Conservation (phyloP, 2,113 vertebrate genomes). For the Phylloscopus trochilus region DNA sequence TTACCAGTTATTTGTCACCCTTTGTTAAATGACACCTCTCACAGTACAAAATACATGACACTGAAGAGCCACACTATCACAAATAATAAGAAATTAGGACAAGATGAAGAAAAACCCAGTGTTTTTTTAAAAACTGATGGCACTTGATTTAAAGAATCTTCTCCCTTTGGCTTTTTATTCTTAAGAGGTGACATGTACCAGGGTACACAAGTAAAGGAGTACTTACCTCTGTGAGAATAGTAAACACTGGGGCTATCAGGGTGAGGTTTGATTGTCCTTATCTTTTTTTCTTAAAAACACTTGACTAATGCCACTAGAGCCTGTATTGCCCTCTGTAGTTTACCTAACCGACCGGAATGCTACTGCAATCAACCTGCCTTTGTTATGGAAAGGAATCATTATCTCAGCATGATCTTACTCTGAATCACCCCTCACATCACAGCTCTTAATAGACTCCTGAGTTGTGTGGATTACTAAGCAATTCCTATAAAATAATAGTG, state of each 20-base stretch:
- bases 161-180: neutral
- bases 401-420: slow-evolving; percentile 8
- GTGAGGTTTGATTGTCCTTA: neutral
- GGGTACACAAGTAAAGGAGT: neutral
- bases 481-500: neutral
- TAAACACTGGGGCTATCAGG: neutral
- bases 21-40: neutral
- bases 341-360: neutral
- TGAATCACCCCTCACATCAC: neutral
- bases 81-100: neutral
- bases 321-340: neutral
- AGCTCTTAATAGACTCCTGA: neutral
- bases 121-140: neutral
- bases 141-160: neutral
- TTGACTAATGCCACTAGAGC: neutral
- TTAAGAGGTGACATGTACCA: neutral
- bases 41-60: neutral
- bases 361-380: neutral
- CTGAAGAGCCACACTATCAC: neutral
- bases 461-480: neutral
- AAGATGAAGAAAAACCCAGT: neutral
- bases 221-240: neutral
- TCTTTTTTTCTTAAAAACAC: neutral
- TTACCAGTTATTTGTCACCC: neutral
- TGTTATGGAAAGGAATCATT: neutral